phyloP scores from a whole-genome alignment of 2,797 vertebrate genomes.

The Stomatorhinus walkeri region DNA sequence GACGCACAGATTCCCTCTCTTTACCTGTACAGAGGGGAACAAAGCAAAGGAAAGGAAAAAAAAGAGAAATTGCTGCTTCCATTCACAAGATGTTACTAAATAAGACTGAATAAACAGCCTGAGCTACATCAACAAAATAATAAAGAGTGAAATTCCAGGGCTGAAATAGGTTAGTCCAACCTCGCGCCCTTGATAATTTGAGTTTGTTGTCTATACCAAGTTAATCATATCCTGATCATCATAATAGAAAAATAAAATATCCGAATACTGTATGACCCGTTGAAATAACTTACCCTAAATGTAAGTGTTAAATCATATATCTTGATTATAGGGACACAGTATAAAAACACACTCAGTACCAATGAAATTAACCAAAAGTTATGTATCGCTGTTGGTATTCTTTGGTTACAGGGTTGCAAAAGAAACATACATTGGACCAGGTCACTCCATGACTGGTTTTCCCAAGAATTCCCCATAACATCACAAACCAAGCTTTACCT shows the following conservation, averaged over 20 bases:
- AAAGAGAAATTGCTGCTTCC: not conserved
- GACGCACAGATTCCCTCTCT: too few species aligned
- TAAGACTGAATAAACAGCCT: not conserved
- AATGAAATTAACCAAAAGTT: not conserved
- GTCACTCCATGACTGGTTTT: not conserved
- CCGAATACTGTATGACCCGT: not conserved
- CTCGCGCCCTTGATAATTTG: not conserved
- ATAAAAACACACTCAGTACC: not conserved
- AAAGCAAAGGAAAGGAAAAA: not conserved
- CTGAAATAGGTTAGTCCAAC: not conserved
- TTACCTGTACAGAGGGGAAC: not conserved
- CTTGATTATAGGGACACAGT: not conserved
- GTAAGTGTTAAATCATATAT: not conserved
- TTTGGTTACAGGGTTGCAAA: not conserved
- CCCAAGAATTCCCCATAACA: not conserved
- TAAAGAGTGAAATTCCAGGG: not conserved
- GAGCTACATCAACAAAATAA: not conserved
- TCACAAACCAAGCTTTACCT: not conserved
- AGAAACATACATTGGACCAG: not conserved
- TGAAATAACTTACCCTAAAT: not conserved
- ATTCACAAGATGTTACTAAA: not conserved
- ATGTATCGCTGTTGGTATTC: not conserved
- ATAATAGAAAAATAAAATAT: not conserved
- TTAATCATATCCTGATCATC: not conserved
- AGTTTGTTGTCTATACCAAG: not conserved